Evolutionary conservation across 2,797 vertebrate species (phyloP).

Genomic region (Cottoperca gobio): DNA sequence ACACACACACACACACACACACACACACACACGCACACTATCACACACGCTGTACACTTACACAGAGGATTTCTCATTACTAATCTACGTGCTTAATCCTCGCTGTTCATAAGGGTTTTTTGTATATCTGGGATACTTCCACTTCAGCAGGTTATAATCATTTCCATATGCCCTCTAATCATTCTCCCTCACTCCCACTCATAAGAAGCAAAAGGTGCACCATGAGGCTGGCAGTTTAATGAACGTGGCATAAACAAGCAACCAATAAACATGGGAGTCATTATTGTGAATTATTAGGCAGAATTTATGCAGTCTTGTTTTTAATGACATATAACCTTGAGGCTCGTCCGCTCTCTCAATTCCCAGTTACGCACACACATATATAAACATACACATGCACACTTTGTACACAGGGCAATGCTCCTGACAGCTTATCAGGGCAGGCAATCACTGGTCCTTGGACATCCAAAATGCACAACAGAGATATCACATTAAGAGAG

Average conservation of each 20-base stretch:
- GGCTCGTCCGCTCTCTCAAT: conserved; percentile 53
- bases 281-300: conserved; percentile 79
- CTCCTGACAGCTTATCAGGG: conserved; percentile 78
- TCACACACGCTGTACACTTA: background rate
- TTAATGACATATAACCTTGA: conserved; percentile 79
- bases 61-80: background rate
- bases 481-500: conserved; percentile 55
- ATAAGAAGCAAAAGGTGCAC: conserved; percentile 58
- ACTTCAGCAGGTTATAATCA: conserved; percentile 66
- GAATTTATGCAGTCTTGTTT: conserved; percentile 75
- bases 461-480: conserved; percentile 64
- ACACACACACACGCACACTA: background rate
- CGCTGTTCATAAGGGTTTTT: conserved; percentile 22
- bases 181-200: conserved; percentile 65
- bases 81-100: conserved; percentile 50
- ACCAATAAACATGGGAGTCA: conserved; percentile 64
- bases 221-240: conserved; percentile 72
- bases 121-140: conserved; percentile 42
- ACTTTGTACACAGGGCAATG: conserved; percentile 57
- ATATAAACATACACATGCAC: conserved; percentile 16
- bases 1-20: background rate
- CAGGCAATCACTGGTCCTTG: conserved; percentile 81
- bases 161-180: conserved; percentile 78
- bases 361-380: conserved; percentile 33
- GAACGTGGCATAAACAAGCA: conserved; percentile 71